Percentiles rank a stretch among this genome's conserved stretches.
These are phyloP conservation scores for Zapornia atra DNA, from an alignment of 2,113 vertebrate species.

Conservation along the genomic window DNA sequence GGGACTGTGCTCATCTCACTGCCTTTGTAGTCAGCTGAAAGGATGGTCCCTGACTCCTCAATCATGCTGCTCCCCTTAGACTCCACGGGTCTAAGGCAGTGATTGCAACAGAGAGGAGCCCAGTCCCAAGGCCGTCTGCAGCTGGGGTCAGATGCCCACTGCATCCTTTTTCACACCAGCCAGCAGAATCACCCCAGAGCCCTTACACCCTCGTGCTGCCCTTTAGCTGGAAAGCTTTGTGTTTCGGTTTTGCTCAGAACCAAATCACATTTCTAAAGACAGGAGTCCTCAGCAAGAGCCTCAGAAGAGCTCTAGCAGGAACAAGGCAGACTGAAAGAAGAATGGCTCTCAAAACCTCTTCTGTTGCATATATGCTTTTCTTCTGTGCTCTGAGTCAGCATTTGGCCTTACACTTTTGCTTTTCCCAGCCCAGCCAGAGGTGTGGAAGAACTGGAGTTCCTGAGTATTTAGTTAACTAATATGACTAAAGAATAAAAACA, in stretches of 20 bases:
- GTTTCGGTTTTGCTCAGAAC: not conserved
- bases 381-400: not conserved
- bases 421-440: not conserved
- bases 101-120: not conserved
- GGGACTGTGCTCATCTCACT: not conserved
- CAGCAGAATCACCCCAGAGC: not conserved
- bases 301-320: not conserved
- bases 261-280: not conserved
- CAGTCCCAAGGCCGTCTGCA: rapidly evolving
- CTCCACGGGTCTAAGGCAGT: not conserved
- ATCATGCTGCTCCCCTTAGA: not conserved
- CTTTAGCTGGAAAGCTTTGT: not conserved
- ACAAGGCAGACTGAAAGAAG: not conserved
- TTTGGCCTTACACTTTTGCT: not conserved
- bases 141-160: not conserved
- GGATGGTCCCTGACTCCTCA: not conserved
- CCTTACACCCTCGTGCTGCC: not conserved
- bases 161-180: not conserved
- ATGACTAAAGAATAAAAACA: slow-evolving; percentile 30
- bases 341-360: not conserved
- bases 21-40: not conserved
- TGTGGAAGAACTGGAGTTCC: slow-evolving; percentile 12
- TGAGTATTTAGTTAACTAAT: not conserved
- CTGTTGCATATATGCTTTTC: not conserved
- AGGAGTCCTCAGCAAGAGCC: not conserved